Conservation (phyloP, 2,113 vertebrate genomes). For the Vimba vimba region DNA sequence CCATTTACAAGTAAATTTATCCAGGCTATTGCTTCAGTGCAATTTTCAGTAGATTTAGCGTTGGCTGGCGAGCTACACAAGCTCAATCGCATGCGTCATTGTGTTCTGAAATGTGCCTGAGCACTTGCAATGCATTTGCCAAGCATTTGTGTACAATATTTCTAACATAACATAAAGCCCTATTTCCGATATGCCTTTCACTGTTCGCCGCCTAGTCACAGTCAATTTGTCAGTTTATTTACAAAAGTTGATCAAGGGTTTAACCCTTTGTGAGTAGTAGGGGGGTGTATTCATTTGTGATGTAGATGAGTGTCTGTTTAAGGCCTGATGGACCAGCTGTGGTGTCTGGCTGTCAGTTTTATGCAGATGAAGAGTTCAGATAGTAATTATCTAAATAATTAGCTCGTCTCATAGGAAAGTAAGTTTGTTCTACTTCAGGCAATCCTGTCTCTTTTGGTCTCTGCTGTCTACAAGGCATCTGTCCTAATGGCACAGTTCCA, state of each 20-base stretch:
- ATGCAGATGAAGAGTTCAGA: conserved; percentile 43
- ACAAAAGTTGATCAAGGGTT: conserved; percentile 15
- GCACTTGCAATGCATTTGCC: neutral
- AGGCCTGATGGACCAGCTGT: conserved; percentile 31
- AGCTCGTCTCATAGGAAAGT: conserved; percentile 27
- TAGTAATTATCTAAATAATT: conserved; percentile 50
- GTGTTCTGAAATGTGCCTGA: neutral
- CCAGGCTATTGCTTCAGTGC: neutral
- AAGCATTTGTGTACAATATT: neutral
- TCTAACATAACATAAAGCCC: neutral
- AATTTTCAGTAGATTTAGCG: neutral
- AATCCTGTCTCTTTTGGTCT: conserved; percentile 31
- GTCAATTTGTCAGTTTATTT: neutral
- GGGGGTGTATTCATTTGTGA: neutral
- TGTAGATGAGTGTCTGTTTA: conserved; percentile 19
- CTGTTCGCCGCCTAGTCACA: neutral
- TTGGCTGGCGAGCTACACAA: neutral
- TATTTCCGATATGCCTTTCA: neutral
- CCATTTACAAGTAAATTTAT: conserved; percentile 27
- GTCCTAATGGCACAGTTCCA: conserved; percentile 45
- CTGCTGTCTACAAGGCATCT: conserved; percentile 26
- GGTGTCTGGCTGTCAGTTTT: conserved; percentile 37
- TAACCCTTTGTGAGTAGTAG: conserved; percentile 14
- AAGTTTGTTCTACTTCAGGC: conserved; percentile 49
- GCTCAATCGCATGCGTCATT: neutral